A percentile compares a stretch with the other conserved stretches of the same genome.
phyloP scores from a whole-genome alignment of 1,140 invertebrate genomes.

The Tetragonula clypearis region DNA sequence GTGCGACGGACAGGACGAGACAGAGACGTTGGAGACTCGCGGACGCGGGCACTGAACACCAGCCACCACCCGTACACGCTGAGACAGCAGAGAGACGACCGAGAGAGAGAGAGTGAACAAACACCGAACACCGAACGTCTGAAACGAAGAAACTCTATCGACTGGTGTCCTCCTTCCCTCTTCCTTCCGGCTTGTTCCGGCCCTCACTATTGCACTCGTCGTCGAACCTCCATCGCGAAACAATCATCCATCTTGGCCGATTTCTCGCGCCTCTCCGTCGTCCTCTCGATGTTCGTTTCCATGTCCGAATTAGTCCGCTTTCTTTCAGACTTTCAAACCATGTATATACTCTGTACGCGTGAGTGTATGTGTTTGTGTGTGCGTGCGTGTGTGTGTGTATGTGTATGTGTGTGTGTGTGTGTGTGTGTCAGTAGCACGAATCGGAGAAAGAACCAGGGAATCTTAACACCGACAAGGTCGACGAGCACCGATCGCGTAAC shows the following conservation, averaged over 20 bases:
- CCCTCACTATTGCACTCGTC: constrained; percentile 9
- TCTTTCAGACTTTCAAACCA: too few species aligned
- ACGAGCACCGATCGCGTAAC: constrained; percentile 14
- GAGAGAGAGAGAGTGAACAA: too few species aligned
- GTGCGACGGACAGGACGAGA: neutral
- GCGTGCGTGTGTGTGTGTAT: neutral
- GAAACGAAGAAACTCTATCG: neutral
- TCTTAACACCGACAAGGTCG: neutral
- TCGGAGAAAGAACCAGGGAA: neutral
- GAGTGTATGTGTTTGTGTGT: neutral
- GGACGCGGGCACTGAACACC: constrained; percentile 52
- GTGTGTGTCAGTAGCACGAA: neutral
- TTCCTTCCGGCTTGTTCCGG: neutral
- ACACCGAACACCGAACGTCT: neutral
- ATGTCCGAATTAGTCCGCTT: neutral
- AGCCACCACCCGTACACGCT: constrained; percentile 39
- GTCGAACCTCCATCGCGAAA: constrained; percentile 18
- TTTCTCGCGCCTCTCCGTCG: constrained; percentile 20
- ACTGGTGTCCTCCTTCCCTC: neutral
- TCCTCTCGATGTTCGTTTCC: constrained; percentile 2
- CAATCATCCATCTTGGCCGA: constrained; percentile 18
- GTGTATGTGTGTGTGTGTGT: neutral
- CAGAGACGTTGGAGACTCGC: neutral
- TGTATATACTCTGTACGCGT: too few species aligned
- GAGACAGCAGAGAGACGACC: neutral